Evolutionary conservation across 2,888 invertebrate species (phyloP).

Genomic region (Hedya salicella): DNA sequence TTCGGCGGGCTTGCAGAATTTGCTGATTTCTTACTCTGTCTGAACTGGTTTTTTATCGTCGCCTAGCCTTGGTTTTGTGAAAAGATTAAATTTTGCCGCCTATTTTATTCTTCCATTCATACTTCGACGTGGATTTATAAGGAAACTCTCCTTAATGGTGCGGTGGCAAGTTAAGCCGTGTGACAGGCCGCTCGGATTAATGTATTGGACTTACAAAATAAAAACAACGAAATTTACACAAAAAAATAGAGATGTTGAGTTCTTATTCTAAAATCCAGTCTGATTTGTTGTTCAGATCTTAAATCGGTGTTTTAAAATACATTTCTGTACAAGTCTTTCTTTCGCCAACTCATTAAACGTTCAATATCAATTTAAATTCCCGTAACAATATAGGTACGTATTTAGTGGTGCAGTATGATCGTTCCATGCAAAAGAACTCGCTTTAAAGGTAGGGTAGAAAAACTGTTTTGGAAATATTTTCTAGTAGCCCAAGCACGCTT

Average conservation of each 20-base stretch:
- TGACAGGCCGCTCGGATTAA: constrained; percentile 8
- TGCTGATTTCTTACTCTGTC: too few relatives aligned
- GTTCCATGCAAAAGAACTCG: constrained; percentile 13
- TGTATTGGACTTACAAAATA: constrained; percentile 6
- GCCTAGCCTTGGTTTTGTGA: background rate
- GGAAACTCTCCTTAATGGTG: constrained; percentile 15
- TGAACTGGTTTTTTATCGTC: too few relatives aligned
- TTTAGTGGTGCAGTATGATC: constrained; percentile 12
- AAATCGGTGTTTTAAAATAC: too few relatives aligned
- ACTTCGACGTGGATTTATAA: constrained; percentile 2
- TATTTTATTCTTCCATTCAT: constrained; percentile 6
- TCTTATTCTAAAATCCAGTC: background rate
- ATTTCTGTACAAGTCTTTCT: background rate
- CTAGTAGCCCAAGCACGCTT: constrained; percentile 34
- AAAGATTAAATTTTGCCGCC: constrained; percentile 5
- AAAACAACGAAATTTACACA: background rate
- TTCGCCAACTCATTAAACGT: background rate
- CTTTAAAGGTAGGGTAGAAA: constrained; percentile 43
- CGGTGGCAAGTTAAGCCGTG: constrained; percentile 20
- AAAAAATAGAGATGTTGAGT: background rate
- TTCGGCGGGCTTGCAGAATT: too few relatives aligned
- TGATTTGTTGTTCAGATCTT: too few relatives aligned
- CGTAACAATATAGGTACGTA: background rate
- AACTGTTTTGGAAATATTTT: constrained; percentile 28
- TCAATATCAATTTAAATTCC: constrained; percentile 13